These are phyloP conservation scores for Tholera decimalis DNA, from an alignment of 2,888 invertebrate species.

Conservation along the genomic window DNA sequence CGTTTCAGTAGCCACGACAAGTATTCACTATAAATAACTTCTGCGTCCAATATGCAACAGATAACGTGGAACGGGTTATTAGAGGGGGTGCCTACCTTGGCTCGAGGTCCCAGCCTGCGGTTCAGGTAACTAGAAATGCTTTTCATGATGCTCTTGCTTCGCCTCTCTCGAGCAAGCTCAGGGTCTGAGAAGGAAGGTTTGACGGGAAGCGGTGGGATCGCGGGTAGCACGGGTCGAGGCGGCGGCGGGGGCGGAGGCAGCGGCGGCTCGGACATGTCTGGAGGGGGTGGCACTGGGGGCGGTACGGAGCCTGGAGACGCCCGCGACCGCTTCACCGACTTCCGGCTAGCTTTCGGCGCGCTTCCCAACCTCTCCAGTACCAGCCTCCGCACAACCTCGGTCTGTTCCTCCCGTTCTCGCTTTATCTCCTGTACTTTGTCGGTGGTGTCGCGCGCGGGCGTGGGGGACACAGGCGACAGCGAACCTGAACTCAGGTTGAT, in stretches of 20 bases:
- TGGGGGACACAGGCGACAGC: constrained; percentile 80
- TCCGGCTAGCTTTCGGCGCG: constrained; percentile 70
- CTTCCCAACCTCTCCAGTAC: constrained; percentile 94
- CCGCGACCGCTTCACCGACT: constrained; percentile 70
- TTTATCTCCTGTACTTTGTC: constrained; percentile 95
- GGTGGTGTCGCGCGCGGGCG: constrained; percentile 87
- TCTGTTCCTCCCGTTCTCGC: constrained; percentile 95
- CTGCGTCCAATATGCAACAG: constrained; percentile 5
- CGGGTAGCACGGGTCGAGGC: constrained; percentile 68
- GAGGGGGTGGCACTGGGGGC: constrained; percentile 79
- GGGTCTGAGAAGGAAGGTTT: constrained; percentile 91
- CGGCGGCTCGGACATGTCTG: constrained; percentile 61
- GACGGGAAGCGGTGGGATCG: constrained; percentile 76
- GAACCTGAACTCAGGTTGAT: constrained; percentile 78
- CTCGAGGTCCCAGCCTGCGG: constrained; percentile 93
- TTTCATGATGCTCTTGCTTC: constrained; percentile 96
- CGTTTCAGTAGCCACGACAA: constrained; percentile 37
- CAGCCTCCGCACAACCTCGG: constrained; percentile 95
- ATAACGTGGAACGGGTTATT: not conserved
- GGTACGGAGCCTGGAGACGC: constrained; percentile 72
- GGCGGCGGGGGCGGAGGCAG: constrained; percentile 70
- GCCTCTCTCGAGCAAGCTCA: constrained; percentile 91
- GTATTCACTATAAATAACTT: constrained; percentile 20
- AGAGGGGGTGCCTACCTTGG: constrained; percentile 84
- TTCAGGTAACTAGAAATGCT: constrained; percentile 96